Conservation (phyloP, 2,797 vertebrate genomes). For the Chromobotia macracanthus region DNA sequence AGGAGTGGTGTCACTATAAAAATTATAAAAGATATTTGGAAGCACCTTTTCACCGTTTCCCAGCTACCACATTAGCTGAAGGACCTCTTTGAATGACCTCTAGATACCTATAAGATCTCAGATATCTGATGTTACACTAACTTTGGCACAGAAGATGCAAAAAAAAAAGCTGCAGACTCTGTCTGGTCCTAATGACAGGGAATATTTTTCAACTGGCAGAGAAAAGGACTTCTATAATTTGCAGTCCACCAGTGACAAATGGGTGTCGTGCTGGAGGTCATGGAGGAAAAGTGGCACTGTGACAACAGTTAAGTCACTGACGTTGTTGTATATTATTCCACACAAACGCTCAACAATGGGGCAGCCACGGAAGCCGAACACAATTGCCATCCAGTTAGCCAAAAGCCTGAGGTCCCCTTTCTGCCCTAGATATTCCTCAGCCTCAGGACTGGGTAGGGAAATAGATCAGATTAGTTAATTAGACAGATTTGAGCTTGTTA, state of each 20-base stretch:
- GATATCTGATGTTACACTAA: not conserved
- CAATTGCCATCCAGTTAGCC: not conserved
- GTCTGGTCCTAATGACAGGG: not conserved
- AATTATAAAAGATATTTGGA: too few relatives aligned
- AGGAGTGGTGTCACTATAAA: too few relatives aligned
- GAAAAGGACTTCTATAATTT: not conserved
- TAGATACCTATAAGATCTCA: too few relatives aligned
- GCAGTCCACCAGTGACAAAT: not conserved
- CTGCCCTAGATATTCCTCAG: conserved; percentile 51
- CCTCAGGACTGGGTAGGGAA: conserved; percentile 42
- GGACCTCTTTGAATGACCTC: too few relatives aligned
- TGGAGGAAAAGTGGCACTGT: not conserved
- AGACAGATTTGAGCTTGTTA: conserved; percentile 66
- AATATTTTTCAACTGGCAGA: not conserved
- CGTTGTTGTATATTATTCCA: not conserved
- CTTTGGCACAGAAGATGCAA: not conserved
- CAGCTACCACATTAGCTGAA: not conserved
- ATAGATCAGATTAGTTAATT: conserved; percentile 70
- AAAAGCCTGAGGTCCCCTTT: conserved; percentile 33
- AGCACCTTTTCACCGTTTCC: not conserved
- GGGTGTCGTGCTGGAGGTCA: conserved; percentile 9
- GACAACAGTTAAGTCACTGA: not conserved
- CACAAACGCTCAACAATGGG: not conserved
- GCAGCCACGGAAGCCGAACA: not conserved
- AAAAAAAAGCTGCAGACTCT: not conserved